Evolutionary conservation across 2,888 invertebrate species (phyloP).

Genomic region (Linnaemya vulpina): DNA sequence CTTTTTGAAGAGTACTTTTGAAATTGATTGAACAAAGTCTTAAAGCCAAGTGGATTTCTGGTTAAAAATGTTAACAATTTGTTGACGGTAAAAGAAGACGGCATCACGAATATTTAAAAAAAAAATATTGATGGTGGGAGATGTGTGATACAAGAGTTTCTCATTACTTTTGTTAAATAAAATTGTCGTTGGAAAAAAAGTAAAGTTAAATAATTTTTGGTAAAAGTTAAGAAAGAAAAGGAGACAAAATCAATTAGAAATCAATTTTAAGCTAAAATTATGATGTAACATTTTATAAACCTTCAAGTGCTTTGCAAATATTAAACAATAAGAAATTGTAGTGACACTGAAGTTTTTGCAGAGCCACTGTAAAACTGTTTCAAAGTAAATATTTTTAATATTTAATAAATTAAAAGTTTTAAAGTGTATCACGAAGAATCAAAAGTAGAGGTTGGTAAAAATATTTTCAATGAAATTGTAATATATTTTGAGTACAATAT

Average conservation of each 20-base stretch:
- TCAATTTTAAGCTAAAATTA: not conserved
- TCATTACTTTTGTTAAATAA: slow-evolving; percentile 55
- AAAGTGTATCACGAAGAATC: too few relatives aligned
- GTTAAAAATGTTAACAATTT: slow-evolving; percentile 33
- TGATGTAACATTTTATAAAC: not conserved
- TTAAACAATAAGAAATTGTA: too few relatives aligned
- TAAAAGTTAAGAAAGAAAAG: slow-evolving; percentile 5
- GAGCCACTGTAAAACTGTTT: too few relatives aligned
- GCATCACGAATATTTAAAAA: not conserved
- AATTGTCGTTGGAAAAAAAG: slow-evolving; percentile 7
- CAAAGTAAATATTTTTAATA: too few relatives aligned
- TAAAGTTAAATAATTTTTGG: too few relatives aligned
- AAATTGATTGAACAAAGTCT: slow-evolving; percentile 63
- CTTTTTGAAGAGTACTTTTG: slow-evolving; percentile 48
- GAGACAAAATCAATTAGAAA: not conserved
- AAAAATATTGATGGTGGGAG: slow-evolving; percentile 54
- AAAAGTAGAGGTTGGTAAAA: too few relatives aligned
- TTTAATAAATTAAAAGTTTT: too few relatives aligned
- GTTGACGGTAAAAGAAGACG: slow-evolving; percentile 22
- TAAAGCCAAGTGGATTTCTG: slow-evolving; percentile 57
- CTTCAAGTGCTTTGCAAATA: not conserved
- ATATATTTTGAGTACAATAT: too few relatives aligned
- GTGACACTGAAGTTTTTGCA: too few relatives aligned
- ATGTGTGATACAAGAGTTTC: slow-evolving; percentile 63
- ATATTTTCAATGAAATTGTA: too few relatives aligned